phyloP scores from a whole-genome alignment of 2,113 vertebrate species.

The Etia nguti region DNA sequence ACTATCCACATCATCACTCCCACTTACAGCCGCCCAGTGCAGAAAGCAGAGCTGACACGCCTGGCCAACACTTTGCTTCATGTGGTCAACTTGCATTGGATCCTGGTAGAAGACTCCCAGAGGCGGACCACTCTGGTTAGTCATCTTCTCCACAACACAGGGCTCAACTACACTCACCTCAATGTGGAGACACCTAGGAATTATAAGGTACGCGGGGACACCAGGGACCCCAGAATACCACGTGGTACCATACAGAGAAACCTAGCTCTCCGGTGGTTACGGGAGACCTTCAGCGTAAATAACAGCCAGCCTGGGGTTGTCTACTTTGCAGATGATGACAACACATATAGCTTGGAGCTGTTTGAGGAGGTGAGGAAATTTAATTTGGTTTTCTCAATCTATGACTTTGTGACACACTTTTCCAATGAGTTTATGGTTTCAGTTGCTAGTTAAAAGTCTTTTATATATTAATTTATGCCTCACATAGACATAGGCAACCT shows the following conservation, averaged over 20 bases:
- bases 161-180: constrained; percentile 89
- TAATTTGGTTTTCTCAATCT: not conserved
- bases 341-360: constrained; percentile 91
- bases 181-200: constrained; percentile 81
- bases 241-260: constrained; percentile 90
- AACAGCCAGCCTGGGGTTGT: constrained; percentile 79
- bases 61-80: constrained; percentile 90
- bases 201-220: constrained; percentile 71
- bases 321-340: constrained; percentile 96
- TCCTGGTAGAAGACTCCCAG: constrained; percentile 87
- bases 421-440: not conserved
- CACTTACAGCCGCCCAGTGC: constrained; percentile 84
- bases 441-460: not conserved
- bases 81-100: constrained; percentile 89
- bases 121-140: constrained; percentile 79
- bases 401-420: not conserved
- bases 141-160: constrained; percentile 77
- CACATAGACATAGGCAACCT: not conserved
- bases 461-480: fast-evolving
- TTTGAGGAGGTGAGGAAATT: constrained; percentile 86
- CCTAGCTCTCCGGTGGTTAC: constrained; percentile 86
- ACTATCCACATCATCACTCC: constrained; percentile 84
- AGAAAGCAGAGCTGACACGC: constrained; percentile 92
- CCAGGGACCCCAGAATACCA: constrained; percentile 64
- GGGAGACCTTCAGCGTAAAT: constrained; percentile 70